Percentiles rank a stretch among this genome's conserved stretches.
These are phyloP conservation scores for Thera obeliscata DNA, from an alignment of 2,888 invertebrate species.

Conservation along the genomic window DNA sequence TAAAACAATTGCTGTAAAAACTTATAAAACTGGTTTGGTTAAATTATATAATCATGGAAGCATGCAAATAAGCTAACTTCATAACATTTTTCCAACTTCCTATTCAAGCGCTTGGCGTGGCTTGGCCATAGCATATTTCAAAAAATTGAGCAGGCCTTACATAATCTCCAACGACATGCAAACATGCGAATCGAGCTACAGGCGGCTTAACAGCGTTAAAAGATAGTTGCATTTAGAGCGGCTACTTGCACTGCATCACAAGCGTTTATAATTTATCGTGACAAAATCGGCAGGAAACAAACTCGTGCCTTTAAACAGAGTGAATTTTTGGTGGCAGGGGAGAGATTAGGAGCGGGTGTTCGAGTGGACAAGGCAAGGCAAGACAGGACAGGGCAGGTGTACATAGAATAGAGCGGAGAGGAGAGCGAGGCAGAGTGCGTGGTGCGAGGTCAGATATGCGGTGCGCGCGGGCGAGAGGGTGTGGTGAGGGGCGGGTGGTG, in stretches of 20 bases:
- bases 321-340: slow-evolving; percentile 39
- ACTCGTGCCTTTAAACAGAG: slow-evolving; percentile 38
- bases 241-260: slow-evolving; percentile 7
- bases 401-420: slow-evolving; percentile 40
- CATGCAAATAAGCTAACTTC: slow-evolving; percentile 1
- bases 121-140: slow-evolving; percentile 3
- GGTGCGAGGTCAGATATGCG: slow-evolving; percentile 53
- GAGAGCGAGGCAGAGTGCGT: slow-evolving; percentile 50
- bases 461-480: slow-evolving; percentile 41
- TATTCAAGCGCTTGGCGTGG: background rate
- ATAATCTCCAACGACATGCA: slow-evolving; percentile 34
- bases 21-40: background rate
- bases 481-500: slow-evolving; percentile 22
- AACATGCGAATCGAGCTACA: slow-evolving; percentile 48
- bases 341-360: slow-evolving; percentile 11
- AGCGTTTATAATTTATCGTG: background rate
- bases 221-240: slow-evolving; percentile 10
- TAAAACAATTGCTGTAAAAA: too few relatives aligned
- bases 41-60: background rate
- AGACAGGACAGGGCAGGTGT: slow-evolving; percentile 32
- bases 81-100: background rate
- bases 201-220: slow-evolving; percentile 28
- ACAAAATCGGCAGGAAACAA: slow-evolving; percentile 17
- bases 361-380: background rate
- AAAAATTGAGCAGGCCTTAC: background rate